Percentiles rank a stretch among this genome's conserved stretches.
phyloP scores from a whole-genome alignment of 1,140 invertebrate genomes.

The Aphelenchoides fujianensis region DNA sequence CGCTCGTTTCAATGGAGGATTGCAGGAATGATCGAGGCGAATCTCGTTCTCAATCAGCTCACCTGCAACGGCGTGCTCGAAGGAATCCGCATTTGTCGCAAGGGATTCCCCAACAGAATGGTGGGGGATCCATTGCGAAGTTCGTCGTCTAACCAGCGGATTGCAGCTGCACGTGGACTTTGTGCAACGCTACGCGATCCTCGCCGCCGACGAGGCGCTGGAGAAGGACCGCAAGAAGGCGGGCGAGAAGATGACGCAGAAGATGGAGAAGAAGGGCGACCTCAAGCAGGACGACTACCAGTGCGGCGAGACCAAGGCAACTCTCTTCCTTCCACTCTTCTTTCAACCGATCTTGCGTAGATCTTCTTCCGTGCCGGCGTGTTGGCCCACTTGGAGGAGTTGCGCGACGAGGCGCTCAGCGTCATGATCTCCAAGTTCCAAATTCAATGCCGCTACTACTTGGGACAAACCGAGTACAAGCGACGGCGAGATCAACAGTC shows the following conservation, averaged over 20 bases:
- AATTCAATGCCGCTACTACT: conserved; percentile 43
- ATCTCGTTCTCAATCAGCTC: conserved; percentile 94
- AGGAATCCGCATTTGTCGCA: conserved; percentile 99
- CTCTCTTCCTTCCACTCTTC: conserved; percentile 64
- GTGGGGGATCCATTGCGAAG: conserved; percentile 73
- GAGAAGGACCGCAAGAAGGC: conserved; percentile 72
- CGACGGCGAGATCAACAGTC: conserved; percentile 33
- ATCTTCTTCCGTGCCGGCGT: conserved; percentile 99
- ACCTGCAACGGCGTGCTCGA: conserved; percentile 99
- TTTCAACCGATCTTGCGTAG: conserved; percentile 64
- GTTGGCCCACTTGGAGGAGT: conserved; percentile 98
- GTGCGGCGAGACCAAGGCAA: conserved; percentile 90
- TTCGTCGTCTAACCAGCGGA: not conserved
- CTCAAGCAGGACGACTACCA: conserved; percentile 82
- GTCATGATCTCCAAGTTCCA: conserved; percentile 99
- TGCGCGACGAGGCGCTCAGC: conserved; percentile 94
- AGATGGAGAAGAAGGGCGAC: conserved; percentile 73
- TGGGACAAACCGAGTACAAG: conserved; percentile 55
- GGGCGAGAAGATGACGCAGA: conserved; percentile 74
- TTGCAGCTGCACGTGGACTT: conserved; percentile 73
- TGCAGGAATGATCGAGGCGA: conserved; percentile 89
- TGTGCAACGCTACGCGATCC: conserved; percentile 99
- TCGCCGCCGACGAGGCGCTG: conserved; percentile 77
- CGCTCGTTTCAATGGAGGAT: no score
- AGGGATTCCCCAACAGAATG: conserved; percentile 99